A percentile compares a stretch with the other conserved stretches of the same genome.
phyloP scores from a whole-genome alignment of 2,797 vertebrate genomes.

The Microcaecilia unicolor region DNA sequence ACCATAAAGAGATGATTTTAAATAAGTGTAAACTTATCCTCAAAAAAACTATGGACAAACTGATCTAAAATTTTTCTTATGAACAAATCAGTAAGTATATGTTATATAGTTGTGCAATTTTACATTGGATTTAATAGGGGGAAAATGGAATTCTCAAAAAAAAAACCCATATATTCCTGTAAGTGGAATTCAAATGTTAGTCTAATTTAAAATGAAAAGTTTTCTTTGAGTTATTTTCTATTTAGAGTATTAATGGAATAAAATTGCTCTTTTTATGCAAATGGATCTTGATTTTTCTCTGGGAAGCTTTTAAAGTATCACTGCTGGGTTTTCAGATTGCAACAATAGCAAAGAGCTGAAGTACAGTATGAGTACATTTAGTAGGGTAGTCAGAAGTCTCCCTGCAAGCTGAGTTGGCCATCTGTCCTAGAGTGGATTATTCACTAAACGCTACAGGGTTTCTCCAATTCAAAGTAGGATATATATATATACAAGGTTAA shows the following conservation, averaged over 20 bases:
- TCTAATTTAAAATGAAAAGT: slow-evolving; percentile 14
- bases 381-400: slow-evolving; percentile 8
- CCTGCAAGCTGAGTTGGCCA: background rate
- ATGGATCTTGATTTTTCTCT: slow-evolving; percentile 16
- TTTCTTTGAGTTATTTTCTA: slow-evolving; percentile 6
- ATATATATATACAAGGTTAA: too few relatives aligned
- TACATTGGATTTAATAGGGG: background rate
- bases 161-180: background rate
- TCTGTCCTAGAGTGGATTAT: slow-evolving; percentile 10
- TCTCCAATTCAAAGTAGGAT: slow-evolving; percentile 23
- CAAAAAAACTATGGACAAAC: too few relatives aligned
- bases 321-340: slow-evolving; percentile 23
- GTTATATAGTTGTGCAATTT: too few relatives aligned
- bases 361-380: background rate
- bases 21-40: too few relatives aligned
- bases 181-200: slow-evolving; percentile 3
- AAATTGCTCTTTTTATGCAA: slow-evolving; percentile 29
- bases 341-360: slow-evolving; percentile 19
- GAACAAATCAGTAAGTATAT: too few relatives aligned
- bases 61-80: too few relatives aligned
- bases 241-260: slow-evolving; percentile 39
- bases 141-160: background rate
- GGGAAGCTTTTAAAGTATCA: slow-evolving; percentile 20
- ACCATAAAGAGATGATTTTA: too few relatives aligned
- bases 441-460: slow-evolving; percentile 21